Base-by-base conservation (phyloP, 2,113 vertebrate genomes). In the Scytalopus superciliaris region DNA sequence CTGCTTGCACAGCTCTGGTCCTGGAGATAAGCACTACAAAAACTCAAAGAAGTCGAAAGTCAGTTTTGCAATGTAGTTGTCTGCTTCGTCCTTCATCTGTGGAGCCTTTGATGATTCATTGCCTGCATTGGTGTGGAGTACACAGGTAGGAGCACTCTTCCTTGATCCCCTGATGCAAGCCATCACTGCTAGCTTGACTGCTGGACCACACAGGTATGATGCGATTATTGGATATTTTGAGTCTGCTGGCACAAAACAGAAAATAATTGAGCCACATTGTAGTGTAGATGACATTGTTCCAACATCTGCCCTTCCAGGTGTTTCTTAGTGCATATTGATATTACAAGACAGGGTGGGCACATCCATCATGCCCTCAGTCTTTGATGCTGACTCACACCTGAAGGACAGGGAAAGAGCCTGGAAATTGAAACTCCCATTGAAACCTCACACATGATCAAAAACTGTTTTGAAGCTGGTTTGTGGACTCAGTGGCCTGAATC, bases 111-210 rank as follows among this genome's bases (percentile, higher is more conserved):
- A 23, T n/a, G 78, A 10, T 10, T 16, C 19, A 6, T 44, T 50
- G 33, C n/a, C 44, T n/a, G 35, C 6, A 12, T 52, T 24, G 8
- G 8, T 42, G 16, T 35, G 1, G 2, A 62, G 68, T 40, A 52
- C 19, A 37, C 0, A 0, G 27, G 5, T 1, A 3, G 44, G 30
- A 25, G 7, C 3, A 28, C 50, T 52, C 50, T 7, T 80, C 27
- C 28, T 62, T 35, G 57, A 57, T 30, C 17, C 74, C 47, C 55
- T 37, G 19, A 16, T 23, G 52, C 27, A 84, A 82, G n/a, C 28
- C 30, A 40, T 37, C 59, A 21, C 0, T 30, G 25, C 35, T 47
- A 37, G 22, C 7, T 66, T 72, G 79, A 67, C 69, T 50, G 39
- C 55, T 59, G 52, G 50, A 37, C 63, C 67, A 30, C 1, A 31